These are phyloP conservation scores for Zygaena filipendulae DNA, from an alignment of 2,888 invertebrate species.

Conservation along the genomic window DNA sequence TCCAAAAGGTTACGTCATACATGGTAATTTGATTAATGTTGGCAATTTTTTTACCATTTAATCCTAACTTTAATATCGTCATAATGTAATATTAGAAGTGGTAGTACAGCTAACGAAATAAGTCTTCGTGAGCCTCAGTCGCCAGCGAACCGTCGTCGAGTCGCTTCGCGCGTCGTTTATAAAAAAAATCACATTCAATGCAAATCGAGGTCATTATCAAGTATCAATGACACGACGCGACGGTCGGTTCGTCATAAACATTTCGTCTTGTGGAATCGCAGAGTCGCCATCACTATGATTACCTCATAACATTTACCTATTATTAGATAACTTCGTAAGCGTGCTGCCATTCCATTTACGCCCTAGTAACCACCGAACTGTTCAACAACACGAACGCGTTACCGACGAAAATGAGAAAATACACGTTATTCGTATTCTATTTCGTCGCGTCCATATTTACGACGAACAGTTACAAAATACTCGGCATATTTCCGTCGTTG, in stretches of 20 bases:
- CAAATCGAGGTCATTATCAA: slow-evolving; percentile 50
- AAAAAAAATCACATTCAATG: too few relatives aligned
- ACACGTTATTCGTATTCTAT: slow-evolving; percentile 28
- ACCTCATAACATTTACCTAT: slow-evolving; percentile 61
- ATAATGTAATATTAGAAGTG: too few relatives aligned
- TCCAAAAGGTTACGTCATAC: too few relatives aligned
- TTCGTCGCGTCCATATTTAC: slow-evolving; percentile 35
- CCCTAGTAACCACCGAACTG: slow-evolving; percentile 50
- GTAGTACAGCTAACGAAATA: too few relatives aligned
- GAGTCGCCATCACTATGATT: slow-evolving; percentile 48
- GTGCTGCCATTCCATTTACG: slow-evolving; percentile 36
- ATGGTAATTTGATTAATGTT: too few relatives aligned
- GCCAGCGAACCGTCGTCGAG: too few relatives aligned
- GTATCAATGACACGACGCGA: slow-evolving; percentile 37
- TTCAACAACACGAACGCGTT: slow-evolving; percentile 42
- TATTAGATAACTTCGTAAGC: slow-evolving; percentile 53
- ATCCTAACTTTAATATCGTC: too few relatives aligned
- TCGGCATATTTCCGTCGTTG: slow-evolving; percentile 63
- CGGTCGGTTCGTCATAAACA: slow-evolving; percentile 41
- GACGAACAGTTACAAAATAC: slow-evolving; percentile 50
- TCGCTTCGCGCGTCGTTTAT: too few relatives aligned
- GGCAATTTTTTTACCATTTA: too few relatives aligned
- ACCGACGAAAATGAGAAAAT: slow-evolving; percentile 36
- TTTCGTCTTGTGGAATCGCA: slow-evolving; percentile 53
- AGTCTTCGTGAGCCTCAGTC: too few relatives aligned